Conservation (phyloP, 2,797 vertebrate genomes). For the Chanos chanos region DNA sequence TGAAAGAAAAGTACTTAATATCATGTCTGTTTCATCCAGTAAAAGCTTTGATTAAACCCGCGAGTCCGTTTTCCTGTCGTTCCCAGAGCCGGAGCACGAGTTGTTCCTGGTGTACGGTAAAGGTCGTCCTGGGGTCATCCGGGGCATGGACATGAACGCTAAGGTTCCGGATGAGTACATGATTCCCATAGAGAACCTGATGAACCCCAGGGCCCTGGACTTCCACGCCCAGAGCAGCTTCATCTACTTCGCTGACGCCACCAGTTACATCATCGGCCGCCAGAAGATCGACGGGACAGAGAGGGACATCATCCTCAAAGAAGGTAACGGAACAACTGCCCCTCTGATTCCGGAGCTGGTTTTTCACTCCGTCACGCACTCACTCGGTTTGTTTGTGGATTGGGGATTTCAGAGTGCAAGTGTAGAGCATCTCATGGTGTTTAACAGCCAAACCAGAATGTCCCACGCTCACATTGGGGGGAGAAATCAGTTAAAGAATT, state of each 20-base stretch:
- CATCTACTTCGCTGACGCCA: conserved; percentile 95
- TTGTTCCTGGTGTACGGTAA: conserved; percentile 94
- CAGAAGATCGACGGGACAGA: conserved; percentile 95
- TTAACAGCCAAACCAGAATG: no score
- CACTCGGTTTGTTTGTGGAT: no score
- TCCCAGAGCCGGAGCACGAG: conserved; percentile 89
- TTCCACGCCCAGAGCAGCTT: conserved; percentile 91
- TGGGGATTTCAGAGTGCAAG: no score
- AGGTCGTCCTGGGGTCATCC: conserved; percentile 91
- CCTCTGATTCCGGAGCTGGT: neutral
- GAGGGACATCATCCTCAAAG: conserved; percentile 89
- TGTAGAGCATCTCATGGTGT: no score
- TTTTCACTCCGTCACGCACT: neutral
- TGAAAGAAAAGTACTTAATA: no score
- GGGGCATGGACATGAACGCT: conserved; percentile 94
- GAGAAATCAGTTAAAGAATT: no score
- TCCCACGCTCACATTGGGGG: no score
- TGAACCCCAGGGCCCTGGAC: conserved; percentile 93
- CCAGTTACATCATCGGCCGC: conserved; percentile 91
- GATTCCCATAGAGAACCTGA: conserved; percentile 97
- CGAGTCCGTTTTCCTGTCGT: conserved; percentile 10
- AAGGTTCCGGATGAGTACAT: conserved; percentile 95
- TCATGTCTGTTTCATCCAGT: no score
- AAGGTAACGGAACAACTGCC: conserved; percentile 66
- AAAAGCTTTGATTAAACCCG: no score